These are phyloP conservation scores for Chiloscyllium punctatum DNA, from an alignment of 2,797 vertebrate species.

Conservation along the genomic window DNA sequence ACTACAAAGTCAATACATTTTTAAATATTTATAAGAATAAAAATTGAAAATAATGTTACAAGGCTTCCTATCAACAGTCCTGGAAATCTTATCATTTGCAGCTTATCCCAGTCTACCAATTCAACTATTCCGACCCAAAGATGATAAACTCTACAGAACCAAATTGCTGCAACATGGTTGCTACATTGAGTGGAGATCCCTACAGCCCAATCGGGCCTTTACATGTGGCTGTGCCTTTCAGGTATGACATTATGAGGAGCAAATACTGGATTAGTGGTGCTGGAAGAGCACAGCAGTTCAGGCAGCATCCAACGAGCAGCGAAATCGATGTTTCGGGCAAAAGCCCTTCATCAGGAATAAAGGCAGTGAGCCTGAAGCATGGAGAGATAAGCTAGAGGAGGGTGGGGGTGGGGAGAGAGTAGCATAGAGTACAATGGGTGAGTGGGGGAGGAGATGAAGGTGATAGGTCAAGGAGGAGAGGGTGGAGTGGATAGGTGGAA, in stretches of 20 bases:
- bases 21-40: background rate
- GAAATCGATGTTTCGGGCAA: no score
- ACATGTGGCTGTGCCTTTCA: background rate
- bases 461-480: no score
- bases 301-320: no score
- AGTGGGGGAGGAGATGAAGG: no score
- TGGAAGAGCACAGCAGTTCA: no score
- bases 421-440: no score
- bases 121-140: background rate
- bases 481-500: no score
- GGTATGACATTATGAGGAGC: background rate
- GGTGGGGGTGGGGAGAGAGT: no score
- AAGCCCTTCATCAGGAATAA: no score
- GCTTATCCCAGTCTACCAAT: constrained; percentile 7
- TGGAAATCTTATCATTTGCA: constrained; percentile 19
- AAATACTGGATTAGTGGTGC: no score
- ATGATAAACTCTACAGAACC: background rate
- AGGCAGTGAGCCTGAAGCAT: no score
- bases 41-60: background rate
- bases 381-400: no score
- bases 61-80: background rate
- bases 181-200: background rate
- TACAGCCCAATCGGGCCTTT: background rate
- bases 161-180: background rate
- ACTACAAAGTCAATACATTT: background rate